Evolutionary conservation across 1,140 invertebrate genomes (phyloP), one percentile per base, ranked within the genome.

Genomic region (Cydia strobilella): DNA sequence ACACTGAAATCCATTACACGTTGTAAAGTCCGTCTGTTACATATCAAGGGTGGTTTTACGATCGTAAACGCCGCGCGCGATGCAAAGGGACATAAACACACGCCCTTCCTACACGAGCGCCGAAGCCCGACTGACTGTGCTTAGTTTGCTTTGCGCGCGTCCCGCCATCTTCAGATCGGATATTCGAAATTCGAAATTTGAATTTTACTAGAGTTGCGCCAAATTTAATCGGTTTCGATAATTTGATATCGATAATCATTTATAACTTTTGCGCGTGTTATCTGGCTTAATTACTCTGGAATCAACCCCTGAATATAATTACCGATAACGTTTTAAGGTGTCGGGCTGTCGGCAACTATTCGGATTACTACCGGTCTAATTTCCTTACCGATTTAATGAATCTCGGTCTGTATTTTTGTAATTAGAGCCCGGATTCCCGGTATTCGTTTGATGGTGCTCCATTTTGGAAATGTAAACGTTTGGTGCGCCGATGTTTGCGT

Each of bases 91-190:
- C 54, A 4, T 23, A n/a, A 12, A 9, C 15, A 27, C 35, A 82
- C 84, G 65, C 27, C 77, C 42, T 25, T 12, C 45, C 74, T 3
- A 39, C 42, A 79, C 69, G 80, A 76, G 74, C 78, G 77, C 25
- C 73, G 35, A 78, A 74, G 82, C 82, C 73, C 79, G 76, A 85
- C 84, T 85, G 81, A 76, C 77, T 39, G 42, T 31, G 65, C 31
- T 31, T 35, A 18, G 77, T 39, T 69, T 31, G 65, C 31, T 31
- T 35, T 35, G 77, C 76, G 75, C 74, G 78, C 69, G 72, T 35
- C 9, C 39, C 45, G 77, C 74, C 76, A 76, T 69, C 65, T 69
- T 69, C 35, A 73, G 71, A 74, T 79, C 76, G 74, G 63, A 72
- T 76, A 79, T 79, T 77, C 74, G 54, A 76, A 76, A 76, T 75